phyloP scores from a whole-genome alignment of 2,888 invertebrate species.

The Tipula unca region DNA sequence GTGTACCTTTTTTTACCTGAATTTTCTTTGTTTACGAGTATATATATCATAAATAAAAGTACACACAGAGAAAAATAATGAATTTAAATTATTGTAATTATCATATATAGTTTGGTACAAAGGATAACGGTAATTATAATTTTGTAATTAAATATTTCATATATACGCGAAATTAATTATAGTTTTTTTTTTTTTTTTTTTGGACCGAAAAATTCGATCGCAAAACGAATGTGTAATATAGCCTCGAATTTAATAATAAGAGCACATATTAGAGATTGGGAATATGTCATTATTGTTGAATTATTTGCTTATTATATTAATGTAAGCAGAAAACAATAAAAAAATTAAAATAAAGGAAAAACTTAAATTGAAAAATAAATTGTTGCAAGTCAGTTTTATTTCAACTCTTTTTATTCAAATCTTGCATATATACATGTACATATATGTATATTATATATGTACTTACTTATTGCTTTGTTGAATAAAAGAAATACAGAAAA shows the following conservation, averaged over 20 bases:
- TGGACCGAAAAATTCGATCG: neutral
- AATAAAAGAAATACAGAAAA: neutral
- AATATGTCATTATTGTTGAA: neutral
- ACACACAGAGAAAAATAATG: neutral
- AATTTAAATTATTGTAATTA: slow-evolving; percentile 8
- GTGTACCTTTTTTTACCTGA: neutral
- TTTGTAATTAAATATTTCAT: neutral
- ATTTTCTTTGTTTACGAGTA: neutral
- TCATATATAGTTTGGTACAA: neutral
- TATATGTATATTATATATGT: neutral
- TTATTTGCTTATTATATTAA: neutral
- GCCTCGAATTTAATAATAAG: neutral
- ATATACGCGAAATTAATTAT: neutral
- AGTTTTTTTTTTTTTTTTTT: neutral
- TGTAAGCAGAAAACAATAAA: neutral
- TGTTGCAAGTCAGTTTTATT: slow-evolving; percentile 2
- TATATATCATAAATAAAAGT: neutral
- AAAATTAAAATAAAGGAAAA: neutral
- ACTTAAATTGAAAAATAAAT: neutral
- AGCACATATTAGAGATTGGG: neutral
- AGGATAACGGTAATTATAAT: slow-evolving; percentile 8
- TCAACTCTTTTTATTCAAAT: neutral
- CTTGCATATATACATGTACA: neutral
- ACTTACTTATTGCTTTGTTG: neutral
- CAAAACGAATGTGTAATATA: neutral